Percentiles rank a stretch among this genome's conserved stretches.
phyloP scores from a whole-genome alignment of 2,113 vertebrate genomes.

The Thunnus maccoyii region DNA sequence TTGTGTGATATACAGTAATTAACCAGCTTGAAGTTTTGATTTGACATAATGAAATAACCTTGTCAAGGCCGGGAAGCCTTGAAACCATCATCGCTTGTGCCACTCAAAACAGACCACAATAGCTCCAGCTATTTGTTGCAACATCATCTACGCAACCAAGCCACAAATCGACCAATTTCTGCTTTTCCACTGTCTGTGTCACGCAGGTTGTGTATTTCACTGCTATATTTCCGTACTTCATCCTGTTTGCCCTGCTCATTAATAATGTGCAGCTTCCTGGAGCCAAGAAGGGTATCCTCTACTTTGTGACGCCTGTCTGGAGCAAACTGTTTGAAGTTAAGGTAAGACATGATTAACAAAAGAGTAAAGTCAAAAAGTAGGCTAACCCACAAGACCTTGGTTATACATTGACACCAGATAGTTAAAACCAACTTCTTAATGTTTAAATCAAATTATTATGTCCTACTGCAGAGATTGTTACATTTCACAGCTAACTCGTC shows the following conservation, averaged over 20 bases:
- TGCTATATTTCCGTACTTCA: slow-evolving; percentile 83
- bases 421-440: neutral
- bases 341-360: slow-evolving; percentile 64
- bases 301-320: slow-evolving; percentile 84
- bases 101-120: neutral
- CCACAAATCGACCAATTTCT: neutral
- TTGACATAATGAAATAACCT: neutral
- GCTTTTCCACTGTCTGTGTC: slow-evolving; percentile 10
- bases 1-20: neutral
- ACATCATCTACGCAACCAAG: neutral
- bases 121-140: neutral
- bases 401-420: neutral
- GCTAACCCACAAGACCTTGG: neutral
- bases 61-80: too few species aligned
- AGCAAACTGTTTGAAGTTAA: slow-evolving; percentile 81
- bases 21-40: neutral
- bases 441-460: neutral
- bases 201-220: slow-evolving; percentile 86
- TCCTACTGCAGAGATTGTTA: neutral
- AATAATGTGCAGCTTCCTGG: slow-evolving; percentile 86
- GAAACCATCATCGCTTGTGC: neutral
- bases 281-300: slow-evolving; percentile 81
- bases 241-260: slow-evolving; percentile 83
- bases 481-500: neutral
- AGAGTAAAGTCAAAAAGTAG: neutral